Evolutionary conservation across 2,113 vertebrate species (phyloP).

Genomic region (Corythaixoides concolor): DNA sequence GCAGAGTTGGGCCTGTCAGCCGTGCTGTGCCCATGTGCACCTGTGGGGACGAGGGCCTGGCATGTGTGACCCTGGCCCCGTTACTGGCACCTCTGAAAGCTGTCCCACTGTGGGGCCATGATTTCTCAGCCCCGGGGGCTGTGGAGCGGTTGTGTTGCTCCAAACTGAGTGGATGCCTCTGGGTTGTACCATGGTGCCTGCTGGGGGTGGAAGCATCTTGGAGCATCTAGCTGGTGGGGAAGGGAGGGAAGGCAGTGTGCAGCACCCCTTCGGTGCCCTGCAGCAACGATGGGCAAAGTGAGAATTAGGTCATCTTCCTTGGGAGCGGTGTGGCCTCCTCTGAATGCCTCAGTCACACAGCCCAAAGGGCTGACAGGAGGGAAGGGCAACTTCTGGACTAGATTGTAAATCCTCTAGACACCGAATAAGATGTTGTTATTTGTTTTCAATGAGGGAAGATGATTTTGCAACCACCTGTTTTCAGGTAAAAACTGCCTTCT

Average conservation of each 20-base stretch:
- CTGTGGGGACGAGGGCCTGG: rapidly evolving
- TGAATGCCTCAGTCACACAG: background rate
- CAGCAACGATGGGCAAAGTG: background rate
- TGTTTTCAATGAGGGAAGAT: background rate
- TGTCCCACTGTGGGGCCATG: background rate
- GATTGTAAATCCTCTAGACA: no score
- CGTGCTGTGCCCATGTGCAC: rapidly evolving
- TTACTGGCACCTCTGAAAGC: background rate
- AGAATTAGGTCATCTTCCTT: background rate
- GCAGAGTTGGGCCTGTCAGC: background rate
- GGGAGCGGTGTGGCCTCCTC: background rate
- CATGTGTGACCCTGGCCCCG: rapidly evolving
- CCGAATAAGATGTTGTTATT: background rate
- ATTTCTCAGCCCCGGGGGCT: background rate
- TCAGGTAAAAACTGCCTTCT: background rate
- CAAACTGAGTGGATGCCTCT: background rate
- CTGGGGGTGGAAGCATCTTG: background rate
- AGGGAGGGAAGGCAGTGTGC: background rate
- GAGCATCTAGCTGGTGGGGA: background rate
- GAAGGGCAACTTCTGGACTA: background rate
- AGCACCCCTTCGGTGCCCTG: background rate
- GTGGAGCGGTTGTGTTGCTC: background rate
- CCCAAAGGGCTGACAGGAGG: background rate
- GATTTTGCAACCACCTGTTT: background rate
- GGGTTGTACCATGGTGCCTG: background rate